phyloP scores from a whole-genome alignment of 1,140 invertebrate species.

The Triops longicaudatus region DNA sequence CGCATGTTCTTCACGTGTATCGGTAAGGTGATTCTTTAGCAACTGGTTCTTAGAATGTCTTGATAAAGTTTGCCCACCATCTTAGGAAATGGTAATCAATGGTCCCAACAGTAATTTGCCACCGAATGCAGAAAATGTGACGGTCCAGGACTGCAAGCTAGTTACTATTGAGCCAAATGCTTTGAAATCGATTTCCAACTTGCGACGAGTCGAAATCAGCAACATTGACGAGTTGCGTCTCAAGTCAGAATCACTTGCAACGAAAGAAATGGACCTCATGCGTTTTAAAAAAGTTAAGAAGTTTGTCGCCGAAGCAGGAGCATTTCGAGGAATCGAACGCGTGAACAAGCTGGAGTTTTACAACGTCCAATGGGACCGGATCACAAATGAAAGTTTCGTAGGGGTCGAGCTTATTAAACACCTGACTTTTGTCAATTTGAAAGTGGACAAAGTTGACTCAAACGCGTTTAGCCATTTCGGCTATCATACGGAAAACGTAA shows the following conservation, averaged over 20 bases:
- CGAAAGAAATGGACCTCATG: background rate
- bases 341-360: background rate
- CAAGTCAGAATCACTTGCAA: background rate
- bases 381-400: background rate
- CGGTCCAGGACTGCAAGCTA: background rate
- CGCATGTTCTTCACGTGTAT: background rate
- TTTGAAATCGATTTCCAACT: background rate
- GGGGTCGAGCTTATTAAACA: background rate
- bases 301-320: background rate
- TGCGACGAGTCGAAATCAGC: background rate
- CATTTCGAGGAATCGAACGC: background rate
- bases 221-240: background rate
- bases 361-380: constrained; percentile 17
- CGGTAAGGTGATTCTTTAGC: background rate
- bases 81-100: background rate
- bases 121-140: background rate
- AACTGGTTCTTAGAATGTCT: too few species aligned
- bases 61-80: background rate
- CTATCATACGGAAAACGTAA: background rate
- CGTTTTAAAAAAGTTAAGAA: constrained; percentile 17
- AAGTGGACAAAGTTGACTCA: background rate
- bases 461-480: constrained; percentile 4
- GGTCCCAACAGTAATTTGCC: background rate
- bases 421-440: background rate
- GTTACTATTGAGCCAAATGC: background rate